phyloP scores from a whole-genome alignment of 2,888 invertebrate species.

The Furcula furcula region DNA sequence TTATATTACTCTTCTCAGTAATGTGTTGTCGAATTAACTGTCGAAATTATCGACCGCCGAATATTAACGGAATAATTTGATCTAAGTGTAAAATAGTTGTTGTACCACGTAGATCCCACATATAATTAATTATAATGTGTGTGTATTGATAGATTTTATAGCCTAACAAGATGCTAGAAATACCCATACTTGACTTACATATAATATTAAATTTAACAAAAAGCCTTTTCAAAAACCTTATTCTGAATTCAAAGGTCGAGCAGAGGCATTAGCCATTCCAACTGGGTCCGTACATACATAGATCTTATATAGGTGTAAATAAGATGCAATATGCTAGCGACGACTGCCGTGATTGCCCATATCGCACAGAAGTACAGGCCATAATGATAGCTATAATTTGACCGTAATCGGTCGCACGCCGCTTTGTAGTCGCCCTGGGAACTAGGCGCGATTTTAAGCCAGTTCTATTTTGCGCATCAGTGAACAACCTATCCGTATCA shows the following conservation, averaged over 20 bases:
- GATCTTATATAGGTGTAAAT: conserved; percentile 38
- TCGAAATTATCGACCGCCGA: no score
- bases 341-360: conserved; percentile 57
- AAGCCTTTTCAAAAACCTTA: conserved; percentile 12
- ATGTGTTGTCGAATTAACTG: no score
- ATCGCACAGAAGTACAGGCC: conserved; percentile 53
- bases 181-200: no score
- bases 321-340: conserved; percentile 54
- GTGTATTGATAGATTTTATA: no score
- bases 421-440: conserved; percentile 76
- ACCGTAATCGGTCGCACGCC: conserved; percentile 73
- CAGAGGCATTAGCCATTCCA: conserved; percentile 22
- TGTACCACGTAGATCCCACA: no score
- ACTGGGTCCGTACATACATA: conserved; percentile 23
- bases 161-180: no score
- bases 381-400: conserved; percentile 79
- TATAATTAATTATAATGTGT: no score
- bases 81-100: no score
- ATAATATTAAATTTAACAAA: no score
- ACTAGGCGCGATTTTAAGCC: conserved; percentile 70
- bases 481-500: conserved; percentile 71
- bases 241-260: conserved; percentile 15
- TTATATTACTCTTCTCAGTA: no score
- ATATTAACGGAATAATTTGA: no score
- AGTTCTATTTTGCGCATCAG: conserved; percentile 70